A percentile compares a stretch with the other conserved stretches of the same genome.
Conservation (phyloP, 1,140 invertebrate genomes). For the Drosophila suzukii region DNA sequence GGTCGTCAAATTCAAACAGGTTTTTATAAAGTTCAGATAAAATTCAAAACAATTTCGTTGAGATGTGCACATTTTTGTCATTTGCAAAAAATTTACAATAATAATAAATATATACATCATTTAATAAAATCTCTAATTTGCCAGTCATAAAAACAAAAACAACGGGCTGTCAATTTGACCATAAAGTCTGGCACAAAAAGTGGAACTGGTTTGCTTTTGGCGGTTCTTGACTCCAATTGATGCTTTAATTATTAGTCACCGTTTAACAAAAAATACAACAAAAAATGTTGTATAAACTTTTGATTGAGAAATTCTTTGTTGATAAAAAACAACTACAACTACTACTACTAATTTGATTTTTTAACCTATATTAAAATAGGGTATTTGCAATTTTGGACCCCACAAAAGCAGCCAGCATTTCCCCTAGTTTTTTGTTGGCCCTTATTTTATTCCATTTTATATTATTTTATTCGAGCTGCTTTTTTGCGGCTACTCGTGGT, state of each 20-base stretch:
- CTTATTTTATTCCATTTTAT: slow-evolving; percentile 33
- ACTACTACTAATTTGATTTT: not conserved
- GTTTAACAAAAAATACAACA: not conserved
- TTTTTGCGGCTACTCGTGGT: slow-evolving; percentile 16
- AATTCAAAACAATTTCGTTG: no score
- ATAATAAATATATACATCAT: not conserved
- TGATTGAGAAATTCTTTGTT: not conserved
- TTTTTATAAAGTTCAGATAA: no score
- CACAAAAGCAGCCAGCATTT: no score
- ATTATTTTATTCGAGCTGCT: slow-evolving; percentile 44
- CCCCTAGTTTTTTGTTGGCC: slow-evolving; percentile 7
- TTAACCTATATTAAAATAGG: not conserved
- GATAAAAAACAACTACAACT: no score
- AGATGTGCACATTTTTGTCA: not conserved
- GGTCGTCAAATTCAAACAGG: no score
- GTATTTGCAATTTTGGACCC: slow-evolving; percentile 3
- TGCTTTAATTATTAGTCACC: not conserved
- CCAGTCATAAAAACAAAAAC: not conserved
- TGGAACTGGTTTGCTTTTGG: not conserved
- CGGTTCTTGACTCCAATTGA: slow-evolving; percentile 1
- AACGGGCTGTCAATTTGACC: not conserved
- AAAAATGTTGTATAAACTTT: not conserved
- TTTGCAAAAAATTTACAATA: not conserved
- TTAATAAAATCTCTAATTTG: not conserved
- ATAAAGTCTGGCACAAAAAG: not conserved